phyloP scores from a whole-genome alignment of 2,113 vertebrate species.

The Eudorcas thomsonii region DNA sequence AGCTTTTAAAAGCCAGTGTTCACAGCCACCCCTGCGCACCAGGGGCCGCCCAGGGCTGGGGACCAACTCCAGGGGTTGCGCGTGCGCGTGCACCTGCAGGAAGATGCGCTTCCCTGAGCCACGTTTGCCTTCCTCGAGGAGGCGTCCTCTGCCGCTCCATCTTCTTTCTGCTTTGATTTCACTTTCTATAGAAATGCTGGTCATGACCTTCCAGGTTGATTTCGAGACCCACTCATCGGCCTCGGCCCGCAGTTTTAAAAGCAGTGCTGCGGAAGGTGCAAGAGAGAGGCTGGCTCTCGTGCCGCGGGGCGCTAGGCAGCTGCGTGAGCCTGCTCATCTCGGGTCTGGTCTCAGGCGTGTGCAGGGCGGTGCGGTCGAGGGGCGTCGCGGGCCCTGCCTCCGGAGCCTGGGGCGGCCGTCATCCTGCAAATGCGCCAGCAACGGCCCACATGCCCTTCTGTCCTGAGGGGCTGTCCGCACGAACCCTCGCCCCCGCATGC shows the following conservation, averaged over 20 bases:
- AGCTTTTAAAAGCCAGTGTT: too few species aligned
- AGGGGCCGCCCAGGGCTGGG: accelerated
- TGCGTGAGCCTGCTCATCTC: accelerated
- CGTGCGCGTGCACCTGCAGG: accelerated
- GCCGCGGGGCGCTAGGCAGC: accelerated
- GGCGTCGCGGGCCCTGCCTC: background rate
- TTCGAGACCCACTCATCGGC: background rate
- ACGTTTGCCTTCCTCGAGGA: accelerated
- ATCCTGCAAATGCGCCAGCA: accelerated
- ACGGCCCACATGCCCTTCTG: accelerated
- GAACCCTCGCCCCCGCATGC: accelerated
- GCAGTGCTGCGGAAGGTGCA: background rate
- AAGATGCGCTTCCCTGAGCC: accelerated
- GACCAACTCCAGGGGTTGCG: accelerated
- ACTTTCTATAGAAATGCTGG: background rate
- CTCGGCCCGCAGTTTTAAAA: background rate
- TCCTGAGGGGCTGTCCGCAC: accelerated
- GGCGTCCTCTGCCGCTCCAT: background rate
- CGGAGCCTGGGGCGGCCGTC: accelerated
- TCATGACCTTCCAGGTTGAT: background rate
- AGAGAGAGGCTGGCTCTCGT: accelerated
- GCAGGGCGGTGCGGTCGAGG: background rate
- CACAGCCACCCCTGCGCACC: accelerated
- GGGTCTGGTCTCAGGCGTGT: too few species aligned
- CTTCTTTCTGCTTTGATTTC: background rate